Base-by-base conservation (phyloP, 2,888 invertebrate genomes). In the Drosophila atripex region DNA sequence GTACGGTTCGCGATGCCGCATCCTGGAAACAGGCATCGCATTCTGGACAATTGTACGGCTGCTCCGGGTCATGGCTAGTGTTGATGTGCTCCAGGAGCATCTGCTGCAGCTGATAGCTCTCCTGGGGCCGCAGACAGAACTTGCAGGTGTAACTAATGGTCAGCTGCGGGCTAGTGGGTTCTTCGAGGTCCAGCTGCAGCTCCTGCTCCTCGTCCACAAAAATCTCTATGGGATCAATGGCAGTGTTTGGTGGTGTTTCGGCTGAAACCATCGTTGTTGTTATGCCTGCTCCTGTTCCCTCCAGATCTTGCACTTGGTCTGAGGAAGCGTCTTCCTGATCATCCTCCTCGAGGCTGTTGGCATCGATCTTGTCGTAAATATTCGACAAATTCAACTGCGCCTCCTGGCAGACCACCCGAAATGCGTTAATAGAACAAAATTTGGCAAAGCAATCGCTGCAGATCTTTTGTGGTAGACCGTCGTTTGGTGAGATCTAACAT, bases 321-420 rank as follows among this genome's bases (percentile, higher is more conserved):
- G 14, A 21, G 12, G 12, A 21, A 2, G 18, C 21, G 1, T 52
- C 58, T 7, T 55, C 78, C 6, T 75, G 73, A 14, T 55, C 56
- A 6, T 69, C 79, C 38, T 83, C 90, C 14, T 80, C 88, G 38
- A 86, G 68, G 51, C 82, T 75, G 52, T 76, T 83, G 23, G 80
- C 83, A 76, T 89, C 89, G 71, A 90, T 90, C 79, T 89, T 89
- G 70, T 90, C 89, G 70, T 89, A 89, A 38, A 89, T 87, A 69
- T 89, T 88, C 8, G 78, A 84, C 46, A 89, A 58, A 69, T 83
- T 85, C 12, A 84, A n/a, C 71, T 89, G 89, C 16, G 90, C 90
- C 46, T 89, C 86, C 65, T 88, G 78, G 55, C 89, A 89, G 55
- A 86, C 78, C 14, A 78, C 46, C 3, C 89, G 89, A 76, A 89